Evolutionary conservation across 2,888 invertebrate genomes (phyloP).

Genomic region (Chrysotoxum bicinctum): DNA sequence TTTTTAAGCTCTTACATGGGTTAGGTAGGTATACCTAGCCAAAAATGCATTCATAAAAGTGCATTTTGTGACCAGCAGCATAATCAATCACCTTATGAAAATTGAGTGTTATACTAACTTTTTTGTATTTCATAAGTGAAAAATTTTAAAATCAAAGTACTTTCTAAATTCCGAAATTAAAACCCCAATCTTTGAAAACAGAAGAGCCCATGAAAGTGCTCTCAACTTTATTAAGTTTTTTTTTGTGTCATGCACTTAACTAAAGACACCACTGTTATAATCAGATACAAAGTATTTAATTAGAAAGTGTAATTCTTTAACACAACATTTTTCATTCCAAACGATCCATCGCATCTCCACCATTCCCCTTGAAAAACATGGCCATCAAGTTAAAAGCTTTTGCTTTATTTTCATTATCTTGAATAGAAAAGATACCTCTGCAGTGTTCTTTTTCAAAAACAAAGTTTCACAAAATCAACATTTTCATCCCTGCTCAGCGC

Average conservation of each 20-base stretch:
- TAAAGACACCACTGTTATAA: neutral
- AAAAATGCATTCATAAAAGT: no score
- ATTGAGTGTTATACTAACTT: no score
- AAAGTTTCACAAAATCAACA: slow-evolving; percentile 34
- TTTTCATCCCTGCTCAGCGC: slow-evolving; percentile 51
- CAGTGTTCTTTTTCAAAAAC: slow-evolving; percentile 5
- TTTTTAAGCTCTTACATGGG: no score
- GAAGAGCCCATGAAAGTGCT: neutral
- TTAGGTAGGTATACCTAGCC: no score
- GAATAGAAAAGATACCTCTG: neutral
- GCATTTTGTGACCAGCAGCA: no score
- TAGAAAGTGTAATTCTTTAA: slow-evolving; percentile 28
- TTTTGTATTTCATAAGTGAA: no score
- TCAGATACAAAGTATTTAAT: slow-evolving; percentile 31
- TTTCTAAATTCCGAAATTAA: neutral
- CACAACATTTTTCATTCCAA: slow-evolving; percentile 10
- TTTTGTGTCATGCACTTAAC: neutral
- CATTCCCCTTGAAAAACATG: neutral
- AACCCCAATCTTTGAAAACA: neutral
- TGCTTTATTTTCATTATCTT: slow-evolving; percentile 30
- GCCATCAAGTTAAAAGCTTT: slow-evolving; percentile 8
- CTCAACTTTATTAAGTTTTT: neutral
- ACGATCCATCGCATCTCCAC: neutral
- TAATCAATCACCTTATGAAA: no score
- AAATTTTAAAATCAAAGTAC: no score